phyloP scores from a whole-genome alignment of 92 coral and sea anemone genomes.

The Galaxea fascicularis region DNA sequence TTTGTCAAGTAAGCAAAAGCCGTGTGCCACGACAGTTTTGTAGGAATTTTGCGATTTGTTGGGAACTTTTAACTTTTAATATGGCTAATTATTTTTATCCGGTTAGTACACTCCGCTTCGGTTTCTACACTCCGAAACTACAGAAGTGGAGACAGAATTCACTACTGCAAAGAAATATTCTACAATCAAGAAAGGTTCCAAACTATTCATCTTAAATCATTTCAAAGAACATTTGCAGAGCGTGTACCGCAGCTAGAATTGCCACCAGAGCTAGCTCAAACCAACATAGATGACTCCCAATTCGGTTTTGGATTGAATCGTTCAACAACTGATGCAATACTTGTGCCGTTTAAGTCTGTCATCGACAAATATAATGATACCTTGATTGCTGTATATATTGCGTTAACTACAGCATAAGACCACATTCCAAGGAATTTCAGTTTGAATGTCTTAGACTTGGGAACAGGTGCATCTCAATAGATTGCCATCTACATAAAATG shows the following conservation, averaged over 20 bases:
- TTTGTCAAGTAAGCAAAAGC: too few species aligned
- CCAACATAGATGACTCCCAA: slow-evolving; percentile 7
- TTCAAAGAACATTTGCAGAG: neutral
- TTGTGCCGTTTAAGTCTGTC: neutral
- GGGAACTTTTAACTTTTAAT: too few species aligned
- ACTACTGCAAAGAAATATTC: neutral
- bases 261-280: slow-evolving; percentile 7
- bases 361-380: slow-evolving; percentile 29
- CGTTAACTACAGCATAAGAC: slow-evolving; percentile 57
- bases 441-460: slow-evolving; percentile 34
- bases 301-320: slow-evolving; percentile 26
- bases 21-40: too few species aligned
- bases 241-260: neutral
- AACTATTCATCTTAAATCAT: neutral
- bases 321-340: slow-evolving; percentile 36
- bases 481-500: slow-evolving; percentile 37
- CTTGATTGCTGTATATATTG: slow-evolving; percentile 29
- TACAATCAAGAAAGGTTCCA: slow-evolving; percentile 11
- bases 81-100: too few species aligned
- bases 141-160: neutral
- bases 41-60: too few species aligned
- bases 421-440: slow-evolving; percentile 41
- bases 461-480: slow-evolving; percentile 43
- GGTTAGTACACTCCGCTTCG: too few species aligned
- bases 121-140: too few species aligned